Base-by-base conservation (phyloP, 1,140 invertebrate genomes). In the Subanguina moxae region DNA sequence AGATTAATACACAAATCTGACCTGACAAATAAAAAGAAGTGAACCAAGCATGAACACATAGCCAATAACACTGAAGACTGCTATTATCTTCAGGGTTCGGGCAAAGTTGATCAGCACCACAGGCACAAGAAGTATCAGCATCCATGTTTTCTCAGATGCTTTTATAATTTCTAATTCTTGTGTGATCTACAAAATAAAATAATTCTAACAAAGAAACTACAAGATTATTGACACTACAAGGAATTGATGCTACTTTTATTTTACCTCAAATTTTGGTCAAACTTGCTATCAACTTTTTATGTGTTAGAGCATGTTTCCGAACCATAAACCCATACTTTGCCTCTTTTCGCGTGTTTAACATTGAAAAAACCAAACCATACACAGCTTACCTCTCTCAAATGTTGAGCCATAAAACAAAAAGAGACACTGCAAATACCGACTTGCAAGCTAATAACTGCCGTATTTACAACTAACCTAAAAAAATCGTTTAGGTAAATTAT, bases 371-470 rank as follows among this genome's bases (percentile, higher is more conserved):
- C n/a, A n/a, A n/a, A n/a, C n/a, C n/a, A 42, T 21, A 61, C n/a
- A 27, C 30, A 32, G 32, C 70, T 65, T 30, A 78, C 75, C 63
- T 78, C 77, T 32, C 69, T 38, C n/a, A 74, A 45, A 63, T 80
- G 77, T 15, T 68, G 56, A 7, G 68, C 70, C 1, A 78, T 68
- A 58, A 78, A 52, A 21, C 48, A 21, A 57, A 75, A 77, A 59
- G 71, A 79, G 42, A 80, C 73, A 57, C 68, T 70, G 56, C 77
- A 76, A 27, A 78, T 80, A 21, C 77, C 77, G 13, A 78, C 28
- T 61, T 78, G 76, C 23, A 78, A 32, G 15, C 62, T 25, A 21
- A 71, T 45, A 1, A 71, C 71, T n/a, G 66, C 21, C 1, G 1
- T 43, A 21, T 71, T 64, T 52, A 52, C 48, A 52, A 15, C 48